phyloP scores from a whole-genome alignment of 2,888 invertebrate species.

The Dasypolia templi region DNA sequence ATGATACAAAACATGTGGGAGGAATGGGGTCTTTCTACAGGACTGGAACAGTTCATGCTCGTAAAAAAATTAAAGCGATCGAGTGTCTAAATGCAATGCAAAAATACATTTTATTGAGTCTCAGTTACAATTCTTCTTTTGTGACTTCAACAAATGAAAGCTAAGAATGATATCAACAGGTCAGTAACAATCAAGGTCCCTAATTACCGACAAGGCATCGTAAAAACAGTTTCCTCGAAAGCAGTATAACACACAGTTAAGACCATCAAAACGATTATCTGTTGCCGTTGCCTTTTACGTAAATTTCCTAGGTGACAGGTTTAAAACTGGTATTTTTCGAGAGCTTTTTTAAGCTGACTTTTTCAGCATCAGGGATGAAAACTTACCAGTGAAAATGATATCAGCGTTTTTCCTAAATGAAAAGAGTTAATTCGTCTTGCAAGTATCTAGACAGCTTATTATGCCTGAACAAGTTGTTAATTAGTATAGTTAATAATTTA shows the following conservation, averaged over 20 bases:
- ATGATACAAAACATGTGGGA: background rate
- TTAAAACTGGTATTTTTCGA: constrained; percentile 24
- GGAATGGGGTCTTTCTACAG: background rate
- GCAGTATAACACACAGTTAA: constrained; percentile 25
- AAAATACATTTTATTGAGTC: background rate
- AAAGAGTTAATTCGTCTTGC: background rate
- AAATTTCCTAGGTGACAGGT: constrained; percentile 34
- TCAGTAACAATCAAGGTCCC: background rate
- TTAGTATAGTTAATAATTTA: no score
- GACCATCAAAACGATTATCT: constrained; percentile 22
- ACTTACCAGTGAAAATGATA: background rate
- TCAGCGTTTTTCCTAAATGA: background rate
- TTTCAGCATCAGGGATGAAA: constrained; percentile 8
- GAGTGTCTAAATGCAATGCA: background rate
- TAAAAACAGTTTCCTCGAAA: constrained; percentile 17
- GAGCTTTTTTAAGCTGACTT: constrained; percentile 24
- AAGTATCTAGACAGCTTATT: background rate
- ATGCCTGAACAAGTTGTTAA: background rate
- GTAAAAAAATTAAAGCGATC: background rate
- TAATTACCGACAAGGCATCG: background rate
- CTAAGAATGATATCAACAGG: constrained; percentile 32
- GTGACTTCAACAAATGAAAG: background rate
- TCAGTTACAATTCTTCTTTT: background rate
- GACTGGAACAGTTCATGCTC: background rate
- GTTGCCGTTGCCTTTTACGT: constrained; percentile 6